Conservation (phyloP, 2,113 vertebrate species). For the Capricornis sumatraensis region DNA sequence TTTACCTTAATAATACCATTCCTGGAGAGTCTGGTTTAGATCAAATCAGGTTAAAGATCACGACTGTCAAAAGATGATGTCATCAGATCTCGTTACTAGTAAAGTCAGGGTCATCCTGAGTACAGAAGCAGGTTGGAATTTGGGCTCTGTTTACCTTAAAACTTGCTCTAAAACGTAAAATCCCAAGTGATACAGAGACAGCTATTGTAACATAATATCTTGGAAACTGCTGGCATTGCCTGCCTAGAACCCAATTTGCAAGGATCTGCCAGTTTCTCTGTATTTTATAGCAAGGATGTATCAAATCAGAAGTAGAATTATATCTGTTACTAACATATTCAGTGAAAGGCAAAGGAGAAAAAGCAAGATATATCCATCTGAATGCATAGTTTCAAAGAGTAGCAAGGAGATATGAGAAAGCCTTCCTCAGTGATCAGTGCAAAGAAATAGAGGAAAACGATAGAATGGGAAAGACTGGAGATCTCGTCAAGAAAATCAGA, state of each 20-base stretch:
- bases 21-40: conserved; percentile 85
- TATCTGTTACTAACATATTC: not conserved
- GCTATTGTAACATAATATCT: not conserved
- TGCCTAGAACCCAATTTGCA: not conserved
- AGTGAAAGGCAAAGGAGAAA: not conserved
- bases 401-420: not conserved
- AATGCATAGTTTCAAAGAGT: not conserved
- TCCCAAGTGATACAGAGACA: conserved; percentile 7
- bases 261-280: not conserved
- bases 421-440: not conserved
- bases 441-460: not conserved
- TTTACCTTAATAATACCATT: conserved; percentile 86
- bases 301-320: not conserved
- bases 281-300: not conserved
- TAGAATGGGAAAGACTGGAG: not conserved
- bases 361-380: not conserved
- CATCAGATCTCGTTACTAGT: conserved; percentile 81
- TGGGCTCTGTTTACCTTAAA: conserved; percentile 75
- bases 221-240: not conserved
- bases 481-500: not conserved
- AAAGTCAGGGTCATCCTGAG: conserved; percentile 80
- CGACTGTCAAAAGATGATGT: conserved; percentile 83
- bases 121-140: conserved; percentile 77
- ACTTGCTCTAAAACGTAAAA: conserved; percentile 52
- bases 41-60: conserved; percentile 87